Conservation (phyloP, 2,113 vertebrate species). For the Artemisiospiza belli region DNA sequence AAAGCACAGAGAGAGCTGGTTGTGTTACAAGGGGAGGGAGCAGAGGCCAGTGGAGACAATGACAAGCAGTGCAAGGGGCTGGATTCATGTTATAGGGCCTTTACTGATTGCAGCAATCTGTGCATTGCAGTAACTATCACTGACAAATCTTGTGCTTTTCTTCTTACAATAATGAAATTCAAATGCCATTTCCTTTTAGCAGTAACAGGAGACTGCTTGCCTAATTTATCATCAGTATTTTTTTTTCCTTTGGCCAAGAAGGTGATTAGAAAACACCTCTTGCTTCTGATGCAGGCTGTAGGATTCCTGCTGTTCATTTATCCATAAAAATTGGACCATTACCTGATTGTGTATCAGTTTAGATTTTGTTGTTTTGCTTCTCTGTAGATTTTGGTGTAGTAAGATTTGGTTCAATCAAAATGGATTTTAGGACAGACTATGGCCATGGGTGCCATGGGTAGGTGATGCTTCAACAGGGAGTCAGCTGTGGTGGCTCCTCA, state of each 20-base stretch:
- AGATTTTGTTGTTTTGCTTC: neutral
- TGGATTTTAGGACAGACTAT: neutral
- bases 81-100: neutral
- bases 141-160: neutral
- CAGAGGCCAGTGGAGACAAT: neutral
- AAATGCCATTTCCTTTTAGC: neutral
- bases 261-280: neutral
- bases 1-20: neutral
- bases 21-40: neutral
- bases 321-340: neutral
- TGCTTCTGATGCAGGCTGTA: neutral
- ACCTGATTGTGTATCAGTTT: neutral
- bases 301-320: neutral
- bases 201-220: neutral
- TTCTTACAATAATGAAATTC: neutral
- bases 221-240: neutral
- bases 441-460: neutral
- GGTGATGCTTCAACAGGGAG: neutral
- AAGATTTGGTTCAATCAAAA: neutral
- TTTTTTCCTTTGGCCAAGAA: neutral
- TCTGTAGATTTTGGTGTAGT: neutral
- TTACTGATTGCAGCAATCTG: neutral
- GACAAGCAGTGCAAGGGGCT: neutral
- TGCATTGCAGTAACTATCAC: neutral
- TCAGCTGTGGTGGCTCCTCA: fast-evolving